Evolutionary conservation across 92 coral and sea anemone species (phyloP).

Genomic region (Ricordea florida): DNA sequence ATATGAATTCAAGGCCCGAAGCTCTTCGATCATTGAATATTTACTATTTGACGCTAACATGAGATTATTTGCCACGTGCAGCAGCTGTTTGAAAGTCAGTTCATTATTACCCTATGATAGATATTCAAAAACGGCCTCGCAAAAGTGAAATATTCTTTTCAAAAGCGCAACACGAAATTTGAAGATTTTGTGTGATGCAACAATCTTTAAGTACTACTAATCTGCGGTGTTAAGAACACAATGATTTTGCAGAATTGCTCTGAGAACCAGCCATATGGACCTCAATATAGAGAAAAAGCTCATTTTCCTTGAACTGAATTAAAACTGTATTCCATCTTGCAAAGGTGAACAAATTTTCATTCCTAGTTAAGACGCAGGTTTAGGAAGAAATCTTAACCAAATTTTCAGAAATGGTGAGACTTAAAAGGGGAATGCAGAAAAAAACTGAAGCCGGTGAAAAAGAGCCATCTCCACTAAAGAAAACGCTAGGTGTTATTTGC

Average conservation of each 20-base stretch:
- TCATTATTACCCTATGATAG: neutral
- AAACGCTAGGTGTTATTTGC: conserved; percentile 67
- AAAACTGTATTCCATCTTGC: no score
- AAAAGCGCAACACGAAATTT: conserved; percentile 9
- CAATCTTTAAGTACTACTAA: neutral
- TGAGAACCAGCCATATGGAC: conserved; percentile 25
- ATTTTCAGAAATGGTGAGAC: neutral
- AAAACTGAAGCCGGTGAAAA: neutral
- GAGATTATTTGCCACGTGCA: neutral
- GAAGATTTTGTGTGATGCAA: neutral
- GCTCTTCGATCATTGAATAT: no score
- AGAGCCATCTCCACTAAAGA: neutral
- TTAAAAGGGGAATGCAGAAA: neutral
- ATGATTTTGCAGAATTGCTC: neutral
- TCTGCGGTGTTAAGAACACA: neutral
- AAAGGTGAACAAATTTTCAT: no score
- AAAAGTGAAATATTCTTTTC: neutral
- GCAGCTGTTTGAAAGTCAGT: conserved; percentile 10
- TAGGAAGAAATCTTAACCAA: no score
- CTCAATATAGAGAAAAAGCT: neutral
- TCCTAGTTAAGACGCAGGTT: no score
- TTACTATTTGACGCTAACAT: neutral
- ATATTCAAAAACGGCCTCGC: conserved; percentile 7
- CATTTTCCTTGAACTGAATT: neutral
- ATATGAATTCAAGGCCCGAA: no score